Percentiles rank a stretch among this genome's conserved stretches.
These are phyloP conservation scores for Brachyptera putata DNA, from an alignment of 2,888 invertebrate species.

Conservation along the genomic window DNA sequence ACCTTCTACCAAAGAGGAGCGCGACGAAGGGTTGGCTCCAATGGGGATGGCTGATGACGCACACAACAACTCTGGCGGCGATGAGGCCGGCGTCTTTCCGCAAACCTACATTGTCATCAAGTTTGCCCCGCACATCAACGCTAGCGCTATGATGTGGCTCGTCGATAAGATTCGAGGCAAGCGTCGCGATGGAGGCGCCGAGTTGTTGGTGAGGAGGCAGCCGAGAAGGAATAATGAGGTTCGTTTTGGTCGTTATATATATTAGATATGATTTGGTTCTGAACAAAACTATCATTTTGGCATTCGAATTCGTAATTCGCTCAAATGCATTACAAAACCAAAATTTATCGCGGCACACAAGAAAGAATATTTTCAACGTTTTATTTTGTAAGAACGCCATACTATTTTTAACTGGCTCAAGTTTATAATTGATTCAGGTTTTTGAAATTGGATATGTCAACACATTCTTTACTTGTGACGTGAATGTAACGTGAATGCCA, in stretches of 20 bases:
- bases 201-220: constrained; percentile 51
- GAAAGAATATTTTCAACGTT: no score
- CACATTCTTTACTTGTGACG: no score
- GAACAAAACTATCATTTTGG: no score
- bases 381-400: no score
- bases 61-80: constrained; percentile 6
- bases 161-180: constrained; percentile 51
- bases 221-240: constrained; percentile 42
- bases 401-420: no score
- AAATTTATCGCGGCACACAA: no score
- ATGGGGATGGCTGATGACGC: constrained; percentile 3
- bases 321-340: no score
- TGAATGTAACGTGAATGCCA: no score
- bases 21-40: background rate
- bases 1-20: background rate
- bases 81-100: constrained; percentile 40
- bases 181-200: constrained; percentile 53
- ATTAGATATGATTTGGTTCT: background rate
- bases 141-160: constrained; percentile 51
- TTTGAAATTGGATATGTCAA: no score
- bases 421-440: no score
- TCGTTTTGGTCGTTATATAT: no score
- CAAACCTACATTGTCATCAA: constrained; percentile 50
- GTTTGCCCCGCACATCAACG: constrained; percentile 46
- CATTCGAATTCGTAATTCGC: no score